phyloP scores from a whole-genome alignment of 2,797 vertebrate genomes.

The Schizopygopsis pylzovi region DNA sequence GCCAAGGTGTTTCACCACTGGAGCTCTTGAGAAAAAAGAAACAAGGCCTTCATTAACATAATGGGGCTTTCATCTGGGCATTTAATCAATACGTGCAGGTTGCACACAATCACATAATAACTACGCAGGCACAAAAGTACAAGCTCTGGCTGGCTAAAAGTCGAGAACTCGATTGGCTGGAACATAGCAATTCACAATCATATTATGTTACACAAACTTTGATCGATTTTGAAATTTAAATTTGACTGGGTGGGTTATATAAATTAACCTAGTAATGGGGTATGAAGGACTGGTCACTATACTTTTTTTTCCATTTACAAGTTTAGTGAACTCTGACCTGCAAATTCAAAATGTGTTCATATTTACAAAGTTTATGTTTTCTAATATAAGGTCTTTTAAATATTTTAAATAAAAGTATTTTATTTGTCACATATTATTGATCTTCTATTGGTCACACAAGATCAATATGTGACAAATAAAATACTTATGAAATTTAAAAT shows the following conservation, averaged over 20 bases:
- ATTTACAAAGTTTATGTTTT: too few relatives aligned
- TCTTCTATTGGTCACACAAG: too few relatives aligned
- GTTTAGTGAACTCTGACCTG: background rate
- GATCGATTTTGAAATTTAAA: background rate
- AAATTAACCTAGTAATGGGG: background rate
- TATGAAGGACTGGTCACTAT: background rate
- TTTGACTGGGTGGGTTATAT: background rate
- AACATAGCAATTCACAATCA: background rate
- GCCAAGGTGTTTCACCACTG: slow-evolving; percentile 33
- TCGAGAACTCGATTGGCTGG: background rate
- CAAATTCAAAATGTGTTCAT: too few relatives aligned
- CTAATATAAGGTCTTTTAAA: too few relatives aligned
- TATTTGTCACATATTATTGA: too few relatives aligned
- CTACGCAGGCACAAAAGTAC: background rate
- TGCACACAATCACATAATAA: slow-evolving; percentile 44
- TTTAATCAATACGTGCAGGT: slow-evolving; percentile 51
- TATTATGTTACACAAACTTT: background rate
- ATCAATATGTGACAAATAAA: background rate
- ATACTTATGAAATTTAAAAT: background rate
- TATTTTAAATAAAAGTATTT: too few relatives aligned
- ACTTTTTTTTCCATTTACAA: background rate
- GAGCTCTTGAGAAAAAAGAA: slow-evolving; percentile 33
- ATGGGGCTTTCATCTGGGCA: slow-evolving; percentile 51
- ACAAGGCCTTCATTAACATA: slow-evolving; percentile 37
- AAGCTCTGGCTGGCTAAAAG: slow-evolving; percentile 11